Conservation (phyloP, 2,113 vertebrate species). For the Tapirus terrestris region DNA sequence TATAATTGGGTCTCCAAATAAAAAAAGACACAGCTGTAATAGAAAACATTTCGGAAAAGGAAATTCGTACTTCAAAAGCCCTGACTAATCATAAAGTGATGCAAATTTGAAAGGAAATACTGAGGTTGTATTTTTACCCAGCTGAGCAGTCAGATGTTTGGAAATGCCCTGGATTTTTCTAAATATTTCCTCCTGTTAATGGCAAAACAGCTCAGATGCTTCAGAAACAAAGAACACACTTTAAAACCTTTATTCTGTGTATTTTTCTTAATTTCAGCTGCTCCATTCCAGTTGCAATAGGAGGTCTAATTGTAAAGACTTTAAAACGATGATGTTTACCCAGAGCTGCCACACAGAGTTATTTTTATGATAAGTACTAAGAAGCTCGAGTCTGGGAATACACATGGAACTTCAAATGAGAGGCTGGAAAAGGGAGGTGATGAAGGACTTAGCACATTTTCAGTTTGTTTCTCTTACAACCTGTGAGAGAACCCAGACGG, state of each 20-base stretch:
- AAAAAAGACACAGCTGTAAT: conserved; percentile 77
- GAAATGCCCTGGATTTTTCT: conserved; percentile 81
- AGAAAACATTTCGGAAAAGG: conserved; percentile 80
- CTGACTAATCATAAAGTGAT: conserved; percentile 83
- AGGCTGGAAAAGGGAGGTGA: conserved; percentile 47
- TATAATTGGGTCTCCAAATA: conserved; percentile 76
- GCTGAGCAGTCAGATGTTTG: conserved; percentile 83
- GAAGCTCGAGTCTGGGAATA: background rate
- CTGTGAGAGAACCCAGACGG: conserved; percentile 48
- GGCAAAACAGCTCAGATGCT: conserved; percentile 56
- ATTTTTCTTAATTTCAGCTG: background rate
- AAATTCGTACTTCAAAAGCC: conserved; percentile 76
- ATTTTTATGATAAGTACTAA: conserved; percentile 46
- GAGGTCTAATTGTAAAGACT: background rate
- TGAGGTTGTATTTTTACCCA: conserved; percentile 83
- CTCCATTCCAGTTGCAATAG: background rate
- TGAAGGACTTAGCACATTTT: conserved; percentile 68
- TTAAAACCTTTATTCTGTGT: background rate
- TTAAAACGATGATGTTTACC: background rate
- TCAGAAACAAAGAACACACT: background rate
- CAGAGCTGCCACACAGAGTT: background rate
- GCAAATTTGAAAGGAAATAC: conserved; percentile 85
- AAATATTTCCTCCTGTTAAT: conserved; percentile 77
- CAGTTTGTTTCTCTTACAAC: conserved; percentile 56
- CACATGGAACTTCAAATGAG: background rate